A percentile compares a stretch with the other conserved stretches of the same genome.
Evolutionary conservation across 2,888 invertebrate genomes (phyloP).

Genomic region (Hybos culiciformis): DNA sequence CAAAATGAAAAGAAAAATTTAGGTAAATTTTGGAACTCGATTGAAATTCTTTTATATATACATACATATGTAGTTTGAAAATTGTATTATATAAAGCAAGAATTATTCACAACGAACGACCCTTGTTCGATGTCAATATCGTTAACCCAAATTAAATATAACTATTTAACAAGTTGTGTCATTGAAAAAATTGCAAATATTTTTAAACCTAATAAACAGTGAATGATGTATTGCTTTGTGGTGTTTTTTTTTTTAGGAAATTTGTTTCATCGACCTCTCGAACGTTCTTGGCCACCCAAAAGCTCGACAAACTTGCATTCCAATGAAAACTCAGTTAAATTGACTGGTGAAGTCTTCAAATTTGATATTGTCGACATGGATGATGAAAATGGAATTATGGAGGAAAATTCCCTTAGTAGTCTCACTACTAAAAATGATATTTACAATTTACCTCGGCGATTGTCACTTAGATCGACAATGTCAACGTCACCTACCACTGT

Average conservation of each 20-base stretch:
- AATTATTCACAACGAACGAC: neutral
- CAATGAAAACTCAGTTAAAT: slow-evolving; percentile 33
- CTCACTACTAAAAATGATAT: neutral
- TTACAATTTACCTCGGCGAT: neutral
- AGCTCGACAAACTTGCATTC: slow-evolving; percentile 34
- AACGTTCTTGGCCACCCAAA: slow-evolving; percentile 57
- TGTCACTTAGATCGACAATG: slow-evolving; percentile 8
- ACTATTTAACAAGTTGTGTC: too few relatives aligned
- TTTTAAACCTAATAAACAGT: too few relatives aligned
- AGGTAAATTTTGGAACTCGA: slow-evolving; percentile 9
- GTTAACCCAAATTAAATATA: too few relatives aligned
- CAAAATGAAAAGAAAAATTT: slow-evolving; percentile 16
- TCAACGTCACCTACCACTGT: slow-evolving; percentile 19
- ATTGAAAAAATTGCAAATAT: too few relatives aligned
- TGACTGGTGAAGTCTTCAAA: slow-evolving; percentile 63
- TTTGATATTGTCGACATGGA: slow-evolving; percentile 77
- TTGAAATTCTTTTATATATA: neutral
- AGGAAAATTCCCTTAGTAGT: neutral
- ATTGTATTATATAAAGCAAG: neutral
- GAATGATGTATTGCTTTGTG: neutral
- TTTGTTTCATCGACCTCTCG: slow-evolving; percentile 54
- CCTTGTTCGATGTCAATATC: too few relatives aligned
- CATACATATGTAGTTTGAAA: neutral
- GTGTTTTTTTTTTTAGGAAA: neutral
- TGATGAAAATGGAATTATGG: slow-evolving; percentile 34